phyloP scores from a whole-genome alignment of 2,888 invertebrate genomes.

The Bibio marci region DNA sequence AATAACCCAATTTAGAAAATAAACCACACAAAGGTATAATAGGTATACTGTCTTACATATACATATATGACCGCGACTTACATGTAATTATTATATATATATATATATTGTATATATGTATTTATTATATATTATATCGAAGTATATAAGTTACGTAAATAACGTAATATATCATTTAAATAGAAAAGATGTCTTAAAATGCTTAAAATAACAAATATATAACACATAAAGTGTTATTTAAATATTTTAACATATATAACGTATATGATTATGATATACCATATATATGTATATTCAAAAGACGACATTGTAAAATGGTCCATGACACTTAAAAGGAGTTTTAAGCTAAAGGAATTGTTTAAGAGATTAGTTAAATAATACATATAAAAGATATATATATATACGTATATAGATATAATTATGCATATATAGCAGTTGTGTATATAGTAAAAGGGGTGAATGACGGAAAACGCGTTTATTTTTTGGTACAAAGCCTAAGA shows the following conservation, averaged over 20 bases:
- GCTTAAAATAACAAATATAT: no score
- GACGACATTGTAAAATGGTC: slow-evolving; percentile 4
- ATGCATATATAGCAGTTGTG: background rate
- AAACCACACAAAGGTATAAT: slow-evolving; percentile 1
- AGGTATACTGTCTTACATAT: slow-evolving; percentile 1
- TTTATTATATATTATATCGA: no score
- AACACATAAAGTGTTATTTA: no score
- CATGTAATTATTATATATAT: no score
- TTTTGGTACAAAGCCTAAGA: no score
- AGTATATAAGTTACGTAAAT: no score
- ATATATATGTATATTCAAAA: no score
- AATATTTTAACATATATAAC: no score
- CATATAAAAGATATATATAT: background rate
- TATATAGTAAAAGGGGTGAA: background rate
- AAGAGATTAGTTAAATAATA: slow-evolving; percentile 4
- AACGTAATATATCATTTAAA: no score
- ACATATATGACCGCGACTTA: slow-evolving; percentile 1
- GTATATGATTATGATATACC: no score
- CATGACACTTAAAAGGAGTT: slow-evolving; percentile 5
- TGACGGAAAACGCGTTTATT: slow-evolving; percentile 3
- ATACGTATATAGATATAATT: background rate
- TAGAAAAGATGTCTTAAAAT: no score
- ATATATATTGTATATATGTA: no score
- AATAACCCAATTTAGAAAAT: slow-evolving; percentile 3
- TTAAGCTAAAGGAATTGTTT: slow-evolving; percentile 5